These are phyloP conservation scores for Augochlorella aurata DNA, from an alignment of 2,888 invertebrate genomes.

Conservation along the genomic window DNA sequence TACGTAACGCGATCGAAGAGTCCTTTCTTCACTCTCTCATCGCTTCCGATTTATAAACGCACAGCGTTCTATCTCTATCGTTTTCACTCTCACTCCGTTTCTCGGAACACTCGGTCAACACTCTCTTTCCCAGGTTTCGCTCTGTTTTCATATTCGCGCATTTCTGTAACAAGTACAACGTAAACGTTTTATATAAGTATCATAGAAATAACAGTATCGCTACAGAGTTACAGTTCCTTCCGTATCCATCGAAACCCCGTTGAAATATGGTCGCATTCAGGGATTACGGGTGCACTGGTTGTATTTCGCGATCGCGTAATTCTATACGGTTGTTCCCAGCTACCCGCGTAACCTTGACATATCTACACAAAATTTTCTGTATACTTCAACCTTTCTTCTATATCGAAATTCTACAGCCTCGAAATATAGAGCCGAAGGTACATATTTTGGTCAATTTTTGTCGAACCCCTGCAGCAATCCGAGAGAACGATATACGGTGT, in stretches of 20 bases:
- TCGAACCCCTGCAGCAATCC: too few species aligned
- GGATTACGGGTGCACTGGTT: background rate
- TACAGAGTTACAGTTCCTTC: slow-evolving; percentile 64
- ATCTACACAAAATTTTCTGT: too few species aligned
- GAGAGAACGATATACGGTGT: background rate
- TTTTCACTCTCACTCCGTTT: background rate
- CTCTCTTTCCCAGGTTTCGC: background rate
- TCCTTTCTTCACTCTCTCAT: background rate
- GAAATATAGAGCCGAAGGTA: background rate
- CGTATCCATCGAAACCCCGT: background rate
- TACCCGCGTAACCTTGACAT: too few species aligned
- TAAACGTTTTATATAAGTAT: slow-evolving; percentile 67
- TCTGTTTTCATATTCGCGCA: background rate
- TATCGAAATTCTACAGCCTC: too few species aligned
- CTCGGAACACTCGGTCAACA: background rate
- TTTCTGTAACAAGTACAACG: slow-evolving; percentile 61
- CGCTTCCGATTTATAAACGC: slow-evolving; percentile 68
- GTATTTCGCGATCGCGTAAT: slow-evolving; percentile 57
- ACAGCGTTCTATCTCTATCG: background rate
- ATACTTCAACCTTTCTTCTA: too few species aligned
- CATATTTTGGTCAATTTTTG: too few species aligned
- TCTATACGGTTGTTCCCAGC: background rate
- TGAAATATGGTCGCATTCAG: slow-evolving; percentile 48
- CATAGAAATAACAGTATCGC: slow-evolving; percentile 74
- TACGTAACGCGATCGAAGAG: slow-evolving; percentile 51